phyloP scores from a whole-genome alignment of 2,888 invertebrate species.

The Phaonia tiefii region DNA sequence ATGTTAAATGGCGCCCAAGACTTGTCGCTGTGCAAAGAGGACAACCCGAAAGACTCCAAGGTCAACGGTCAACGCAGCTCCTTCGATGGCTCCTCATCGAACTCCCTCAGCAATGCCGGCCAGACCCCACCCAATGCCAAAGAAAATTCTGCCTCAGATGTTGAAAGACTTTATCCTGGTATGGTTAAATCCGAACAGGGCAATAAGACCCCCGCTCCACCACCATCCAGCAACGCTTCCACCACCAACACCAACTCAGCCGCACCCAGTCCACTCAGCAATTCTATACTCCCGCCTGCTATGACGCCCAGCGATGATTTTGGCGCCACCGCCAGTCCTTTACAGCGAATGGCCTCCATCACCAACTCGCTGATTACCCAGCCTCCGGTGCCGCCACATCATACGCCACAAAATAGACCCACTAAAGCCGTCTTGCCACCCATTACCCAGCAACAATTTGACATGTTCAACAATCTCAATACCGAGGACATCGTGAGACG shows the following conservation, averaged over 20 bases:
- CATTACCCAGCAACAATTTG: slow-evolving; percentile 99
- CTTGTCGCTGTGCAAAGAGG: slow-evolving; percentile 91
- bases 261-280: slow-evolving; percentile 91
- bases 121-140: slow-evolving; percentile 79
- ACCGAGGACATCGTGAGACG: slow-evolving; percentile 99
- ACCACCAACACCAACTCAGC: slow-evolving; percentile 84
- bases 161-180: slow-evolving; percentile 72
- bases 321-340: slow-evolving; percentile 94
- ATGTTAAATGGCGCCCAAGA: slow-evolving; percentile 86
- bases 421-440: slow-evolving; percentile 98
- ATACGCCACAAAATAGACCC: slow-evolving; percentile 91
- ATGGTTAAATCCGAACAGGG: slow-evolving; percentile 78
- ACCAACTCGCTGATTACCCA: slow-evolving; percentile 97
- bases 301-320: slow-evolving; percentile 91
- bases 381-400: slow-evolving; percentile 92
- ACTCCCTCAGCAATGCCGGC: slow-evolving; percentile 63
- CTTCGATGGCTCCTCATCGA: slow-evolving; percentile 72
- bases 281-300: slow-evolving; percentile 92
- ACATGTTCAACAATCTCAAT: slow-evolving; percentile 97
- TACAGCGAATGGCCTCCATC: slow-evolving; percentile 98
- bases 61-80: slow-evolving; percentile 80
- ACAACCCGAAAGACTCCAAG: slow-evolving; percentile 76
- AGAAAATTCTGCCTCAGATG: slow-evolving; percentile 79
- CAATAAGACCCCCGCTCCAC: slow-evolving; percentile 80
- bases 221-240: slow-evolving; percentile 70